Evolutionary conservation across 2,113 vertebrate species (phyloP).

Genomic region (Silurus asotus): DNA sequence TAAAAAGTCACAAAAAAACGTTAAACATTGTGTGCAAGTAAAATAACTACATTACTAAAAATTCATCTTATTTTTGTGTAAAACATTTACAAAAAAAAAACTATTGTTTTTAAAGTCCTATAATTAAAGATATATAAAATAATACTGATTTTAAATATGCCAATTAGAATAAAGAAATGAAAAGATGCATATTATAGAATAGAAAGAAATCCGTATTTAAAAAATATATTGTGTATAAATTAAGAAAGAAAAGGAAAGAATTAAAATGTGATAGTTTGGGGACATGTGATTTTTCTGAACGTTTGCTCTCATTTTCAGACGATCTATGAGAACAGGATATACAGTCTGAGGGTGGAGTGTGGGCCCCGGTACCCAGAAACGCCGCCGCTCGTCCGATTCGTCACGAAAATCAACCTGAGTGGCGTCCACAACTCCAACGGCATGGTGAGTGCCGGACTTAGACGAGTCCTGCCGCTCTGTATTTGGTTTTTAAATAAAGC

Average conservation of each 20-base stretch:
- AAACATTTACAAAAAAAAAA: not conserved
- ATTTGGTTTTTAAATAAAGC: conserved; percentile 44
- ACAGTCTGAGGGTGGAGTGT: conserved; percentile 99
- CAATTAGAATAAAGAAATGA: not conserved
- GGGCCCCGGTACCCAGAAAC: conserved; percentile 96
- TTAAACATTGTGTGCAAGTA: not conserved
- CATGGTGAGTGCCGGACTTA: conserved; percentile 78
- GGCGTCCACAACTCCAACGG: conserved; percentile 99
- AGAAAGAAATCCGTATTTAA: not conserved
- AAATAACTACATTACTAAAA: not conserved
- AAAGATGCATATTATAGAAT: not conserved
- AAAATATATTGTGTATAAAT: not conserved
- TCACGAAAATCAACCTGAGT: conserved; percentile 99
- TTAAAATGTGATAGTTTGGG: not conserved
- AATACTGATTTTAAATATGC: not conserved
- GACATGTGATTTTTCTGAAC: not conserved
- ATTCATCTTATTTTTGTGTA: not conserved
- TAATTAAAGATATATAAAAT: not conserved
- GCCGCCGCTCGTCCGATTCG: conserved; percentile 96
- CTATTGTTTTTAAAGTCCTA: not conserved
- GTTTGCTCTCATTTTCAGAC: conserved; percentile 78
- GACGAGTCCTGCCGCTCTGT: not conserved
- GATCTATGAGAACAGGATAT: conserved; percentile 99
- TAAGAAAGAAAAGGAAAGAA: too few relatives aligned
- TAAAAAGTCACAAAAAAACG: not conserved